Percentiles rank a stretch among this genome's conserved stretches.
These are phyloP conservation scores for Pinna nobilis DNA, from an alignment of 1,140 invertebrate species.

Conservation along the genomic window DNA sequence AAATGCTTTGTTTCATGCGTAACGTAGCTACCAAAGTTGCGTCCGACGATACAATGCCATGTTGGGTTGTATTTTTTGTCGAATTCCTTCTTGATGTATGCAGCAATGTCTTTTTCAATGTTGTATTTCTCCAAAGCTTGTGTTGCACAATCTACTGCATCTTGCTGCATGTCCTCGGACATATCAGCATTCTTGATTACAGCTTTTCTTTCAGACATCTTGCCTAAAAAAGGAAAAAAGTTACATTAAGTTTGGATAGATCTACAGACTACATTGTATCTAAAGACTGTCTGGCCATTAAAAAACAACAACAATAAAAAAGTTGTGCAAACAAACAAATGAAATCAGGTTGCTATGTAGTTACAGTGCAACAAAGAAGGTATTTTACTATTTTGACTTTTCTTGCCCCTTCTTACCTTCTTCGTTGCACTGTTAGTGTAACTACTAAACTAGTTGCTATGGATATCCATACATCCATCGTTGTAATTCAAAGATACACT, in stretches of 20 bases:
- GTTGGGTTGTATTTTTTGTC: constrained; percentile 99
- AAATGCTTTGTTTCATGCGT: constrained; percentile 98
- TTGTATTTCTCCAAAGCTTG: constrained; percentile 99
- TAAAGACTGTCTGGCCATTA: neutral
- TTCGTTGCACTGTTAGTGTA: too few relatives aligned
- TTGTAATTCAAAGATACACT: too few relatives aligned
- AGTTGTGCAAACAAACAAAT: neutral
- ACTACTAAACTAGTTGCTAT: too few relatives aligned
- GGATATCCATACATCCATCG: too few relatives aligned
- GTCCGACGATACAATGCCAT: constrained; percentile 95
- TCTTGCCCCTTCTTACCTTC: too few relatives aligned
- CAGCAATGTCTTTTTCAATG: constrained; percentile 99
- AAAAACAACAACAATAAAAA: neutral
- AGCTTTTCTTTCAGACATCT: constrained; percentile 97
- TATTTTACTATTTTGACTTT: too few relatives aligned
- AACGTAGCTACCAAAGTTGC: constrained; percentile 96
- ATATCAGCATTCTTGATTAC: constrained; percentile 99
- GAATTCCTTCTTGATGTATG: constrained; percentile 98
- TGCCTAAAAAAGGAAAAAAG: constrained; percentile 18
- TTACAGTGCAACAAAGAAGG: too few relatives aligned
- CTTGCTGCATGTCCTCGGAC: constrained; percentile 99
- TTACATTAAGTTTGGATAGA: too few relatives aligned
- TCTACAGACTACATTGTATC: too few relatives aligned
- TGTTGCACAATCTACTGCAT: constrained; percentile 98
- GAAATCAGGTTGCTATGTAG: too few relatives aligned